These are phyloP conservation scores for Hydroisotoma schaefferi DNA, from an alignment of 2,888 invertebrate species.

Conservation along the genomic window DNA sequence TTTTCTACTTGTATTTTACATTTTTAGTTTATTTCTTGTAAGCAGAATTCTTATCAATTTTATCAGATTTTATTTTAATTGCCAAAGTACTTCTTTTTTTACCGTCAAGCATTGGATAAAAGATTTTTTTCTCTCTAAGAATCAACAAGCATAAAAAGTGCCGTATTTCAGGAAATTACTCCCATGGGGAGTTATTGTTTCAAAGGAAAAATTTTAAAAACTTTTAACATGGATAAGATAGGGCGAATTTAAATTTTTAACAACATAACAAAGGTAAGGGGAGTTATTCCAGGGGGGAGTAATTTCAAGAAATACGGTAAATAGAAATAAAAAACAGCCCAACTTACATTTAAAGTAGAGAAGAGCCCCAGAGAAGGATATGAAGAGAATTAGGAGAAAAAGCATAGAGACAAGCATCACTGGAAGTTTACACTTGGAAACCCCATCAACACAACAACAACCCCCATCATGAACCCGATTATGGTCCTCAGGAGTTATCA, in stretches of 20 bases:
- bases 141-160: no score
- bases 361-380: slow-evolving; percentile 45
- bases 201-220: no score
- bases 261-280: background rate
- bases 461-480: slow-evolving; percentile 35
- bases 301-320: background rate
- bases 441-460: slow-evolving; percentile 16
- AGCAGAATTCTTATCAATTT: no score
- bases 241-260: background rate
- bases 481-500: slow-evolving; percentile 28
- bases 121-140: no score
- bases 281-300: background rate
- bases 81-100: no score
- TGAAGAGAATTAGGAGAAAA: slow-evolving; percentile 40
- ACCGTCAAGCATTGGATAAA: no score
- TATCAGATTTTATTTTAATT: no score
- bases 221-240: background rate
- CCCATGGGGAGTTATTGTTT: no score
- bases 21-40: no score
- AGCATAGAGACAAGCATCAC: slow-evolving; percentile 38
- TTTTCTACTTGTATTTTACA: no score
- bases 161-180: no score
- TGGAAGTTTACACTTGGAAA: slow-evolving; percentile 38
- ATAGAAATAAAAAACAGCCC: slow-evolving; percentile 3
- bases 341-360: slow-evolving; percentile 46